A percentile compares a stretch with the other conserved stretches of the same genome.
phyloP scores from a whole-genome alignment of 2,113 vertebrate species.

The Phycodurus eques region DNA sequence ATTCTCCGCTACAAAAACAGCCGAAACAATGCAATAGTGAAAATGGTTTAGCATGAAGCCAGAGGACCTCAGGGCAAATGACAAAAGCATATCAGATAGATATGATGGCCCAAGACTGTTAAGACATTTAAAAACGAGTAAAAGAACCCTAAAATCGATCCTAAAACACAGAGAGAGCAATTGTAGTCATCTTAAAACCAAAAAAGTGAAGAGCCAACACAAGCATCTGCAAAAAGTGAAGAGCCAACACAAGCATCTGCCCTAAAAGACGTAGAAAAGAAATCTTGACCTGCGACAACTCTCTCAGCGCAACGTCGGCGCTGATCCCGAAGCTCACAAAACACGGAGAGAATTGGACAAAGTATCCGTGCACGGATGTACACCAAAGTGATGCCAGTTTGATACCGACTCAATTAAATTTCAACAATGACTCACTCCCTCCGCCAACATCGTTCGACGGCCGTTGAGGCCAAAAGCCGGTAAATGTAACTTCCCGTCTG shows the following conservation, averaged over 20 bases:
- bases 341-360: neutral
- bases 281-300: neutral
- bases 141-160: no score
- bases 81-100: no score
- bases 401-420: neutral
- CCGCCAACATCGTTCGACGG: neutral
- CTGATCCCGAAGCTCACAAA: neutral
- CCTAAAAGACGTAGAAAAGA: neutral
- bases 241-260: neutral
- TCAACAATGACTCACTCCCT: neutral
- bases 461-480: neutral
- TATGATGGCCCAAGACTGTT: no score
- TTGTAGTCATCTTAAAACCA: no score
- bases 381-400: neutral
- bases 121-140: no score
- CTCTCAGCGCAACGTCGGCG: neutral
- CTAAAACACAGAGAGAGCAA: no score
- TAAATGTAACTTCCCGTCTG: neutral
- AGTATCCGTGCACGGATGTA: neutral
- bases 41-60: no score
- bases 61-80: no score
- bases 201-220: no score
- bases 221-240: neutral
- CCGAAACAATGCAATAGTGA: no score
- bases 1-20: no score